Evolutionary conservation across 92 coral and sea anemone species (phyloP), one percentile per base, ranked within the genome.

Genomic region (Palythoa heliodiscus): DNA sequence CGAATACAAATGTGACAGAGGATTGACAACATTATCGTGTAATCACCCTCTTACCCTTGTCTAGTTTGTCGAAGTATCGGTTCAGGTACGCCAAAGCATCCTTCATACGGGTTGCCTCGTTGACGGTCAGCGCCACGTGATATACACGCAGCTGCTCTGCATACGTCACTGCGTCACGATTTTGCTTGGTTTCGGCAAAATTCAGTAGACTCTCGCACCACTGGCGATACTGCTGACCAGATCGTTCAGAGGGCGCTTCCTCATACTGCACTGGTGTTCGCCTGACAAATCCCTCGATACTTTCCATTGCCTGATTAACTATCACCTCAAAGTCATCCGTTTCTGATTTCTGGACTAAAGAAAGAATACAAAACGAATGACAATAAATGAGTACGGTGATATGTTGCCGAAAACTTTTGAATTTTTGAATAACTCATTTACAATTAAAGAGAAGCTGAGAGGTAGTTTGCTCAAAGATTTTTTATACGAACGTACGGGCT

Each of bases 211-310:
- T 39, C 71, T 92, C 98, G 55, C 93, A 89, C 98, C 98, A 93
- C 71, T 93, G 97, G 47, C 97, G 95, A 78, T 93, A 93, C 82
- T 88, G 95, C 88, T 93, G 98, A 83, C 93, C 82, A 19, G 88
- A 87, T 20, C 82, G 88, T 39, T 66, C 68, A 55, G 40, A 9
- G 57, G 87, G 70, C 29, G 76, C 58, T 35, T 10, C 78, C 11
- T 47, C 86, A 4, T 43, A 24, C 14, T 38, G n/a, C 8, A 14
- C 73, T 8, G 64, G 50, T 25, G 87, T 17, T 7, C 53, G 82
- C 73, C 81, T 88, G 61, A 91, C 85, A 43, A 53, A 75, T 29
- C 37, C 78, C 70, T 93, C 95, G 52, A 93, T 88, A 17, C 37
- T 80, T 39, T 80, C 82, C 98, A 93, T 93, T 24, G 71, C 83